A percentile compares a stretch with the other conserved stretches of the same genome.
Conservation (phyloP, 1,140 invertebrate genomes). For the Ylistrum balloti region DNA sequence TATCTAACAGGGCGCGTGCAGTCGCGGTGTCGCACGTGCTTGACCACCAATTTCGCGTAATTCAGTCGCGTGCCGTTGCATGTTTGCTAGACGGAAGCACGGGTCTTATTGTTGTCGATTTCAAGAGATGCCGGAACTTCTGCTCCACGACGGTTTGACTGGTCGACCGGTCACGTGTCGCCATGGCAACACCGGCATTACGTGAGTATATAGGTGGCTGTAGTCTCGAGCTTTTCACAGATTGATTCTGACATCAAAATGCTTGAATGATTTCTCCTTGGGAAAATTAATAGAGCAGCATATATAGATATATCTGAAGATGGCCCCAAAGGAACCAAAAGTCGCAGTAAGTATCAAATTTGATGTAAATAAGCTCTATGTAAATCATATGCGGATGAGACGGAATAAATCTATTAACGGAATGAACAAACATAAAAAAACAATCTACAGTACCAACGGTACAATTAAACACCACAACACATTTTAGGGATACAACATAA, state of each 20-base stretch:
- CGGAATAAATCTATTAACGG: no score
- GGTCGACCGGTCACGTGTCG: conserved; percentile 13
- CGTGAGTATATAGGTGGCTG: background rate
- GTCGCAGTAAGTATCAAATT: background rate
- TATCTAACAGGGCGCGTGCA: background rate
- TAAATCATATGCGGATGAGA: no score
- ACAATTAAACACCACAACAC: no score
- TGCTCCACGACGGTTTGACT: conserved; percentile 36
- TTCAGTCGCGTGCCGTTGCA: conserved; percentile 23
- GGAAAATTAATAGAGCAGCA: background rate
- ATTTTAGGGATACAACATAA: no score
- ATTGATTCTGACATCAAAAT: conserved; percentile 21
- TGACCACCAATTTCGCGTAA: conserved; percentile 32
- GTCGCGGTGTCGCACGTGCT: conserved; percentile 25
- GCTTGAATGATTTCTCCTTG: background rate
- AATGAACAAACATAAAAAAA: no score
- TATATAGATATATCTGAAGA: background rate
- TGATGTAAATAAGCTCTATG: no score
- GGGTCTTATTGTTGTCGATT: conserved; percentile 32
- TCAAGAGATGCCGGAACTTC: conserved; percentile 25
- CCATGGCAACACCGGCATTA: background rate
- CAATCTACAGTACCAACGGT: no score
- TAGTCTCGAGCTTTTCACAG: background rate
- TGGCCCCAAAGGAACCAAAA: conserved; percentile 23
- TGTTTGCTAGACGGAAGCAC: conserved; percentile 14